Evolutionary conservation across 2,888 invertebrate species (phyloP).

Genomic region (Dryadula phaetusa): DNA sequence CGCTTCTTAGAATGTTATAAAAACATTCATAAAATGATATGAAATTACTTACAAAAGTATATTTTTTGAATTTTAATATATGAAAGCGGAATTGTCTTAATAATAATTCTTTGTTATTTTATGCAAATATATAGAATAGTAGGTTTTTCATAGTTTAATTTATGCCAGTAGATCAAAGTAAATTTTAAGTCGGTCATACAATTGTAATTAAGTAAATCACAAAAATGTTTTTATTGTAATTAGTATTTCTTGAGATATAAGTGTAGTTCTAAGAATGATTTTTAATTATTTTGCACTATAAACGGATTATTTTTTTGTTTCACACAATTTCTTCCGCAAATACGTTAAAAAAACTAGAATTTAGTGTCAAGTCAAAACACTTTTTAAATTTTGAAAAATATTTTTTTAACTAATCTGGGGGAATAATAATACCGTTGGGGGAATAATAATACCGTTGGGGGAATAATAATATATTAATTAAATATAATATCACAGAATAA

Average conservation of each 20-base stretch:
- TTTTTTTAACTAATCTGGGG: no score
- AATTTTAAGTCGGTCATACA: not conserved
- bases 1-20: constrained; percentile 30
- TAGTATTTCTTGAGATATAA: not conserved
- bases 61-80: not conserved
- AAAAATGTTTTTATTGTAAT: not conserved
- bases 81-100: not conserved
- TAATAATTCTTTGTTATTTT: not conserved
- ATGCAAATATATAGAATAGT: not conserved
- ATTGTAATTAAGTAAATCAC: not conserved
- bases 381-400: no score
- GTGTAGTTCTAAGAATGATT: not conserved
- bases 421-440: no score
- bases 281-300: no score
- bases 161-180: not conserved
- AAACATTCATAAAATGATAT: constrained; percentile 1
- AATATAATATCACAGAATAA: not conserved
- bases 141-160: not conserved
- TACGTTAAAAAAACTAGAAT: no score
- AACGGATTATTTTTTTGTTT: no score
- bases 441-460: no score
- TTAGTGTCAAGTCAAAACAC: no score
- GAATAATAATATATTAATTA: no score
- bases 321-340: no score
- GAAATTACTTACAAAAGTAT: not conserved